Base-by-base conservation (phyloP, 2,113 vertebrate genomes). In the Macaca mulatta region DNA sequence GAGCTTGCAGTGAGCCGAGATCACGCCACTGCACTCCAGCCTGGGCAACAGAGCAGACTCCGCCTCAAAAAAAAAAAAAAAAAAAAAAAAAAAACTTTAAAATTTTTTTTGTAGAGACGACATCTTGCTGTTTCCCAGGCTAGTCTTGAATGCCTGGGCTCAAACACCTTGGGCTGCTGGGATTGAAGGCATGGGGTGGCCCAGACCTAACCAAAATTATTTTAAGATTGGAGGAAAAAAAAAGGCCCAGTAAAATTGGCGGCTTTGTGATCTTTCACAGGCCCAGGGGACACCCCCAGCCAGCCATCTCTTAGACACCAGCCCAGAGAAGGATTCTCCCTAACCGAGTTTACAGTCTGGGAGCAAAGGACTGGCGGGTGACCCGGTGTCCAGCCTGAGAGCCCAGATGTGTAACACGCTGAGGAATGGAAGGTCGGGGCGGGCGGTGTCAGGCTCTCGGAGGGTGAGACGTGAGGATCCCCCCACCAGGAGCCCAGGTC, bases 341-440 rank as follows among this genome's bases (percentile, higher is more conserved):
- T 59, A 13, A 45, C 25, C 1, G 38, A 45, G 40, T n/a, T 61
- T 4, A 12, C 75, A 43, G 17, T 35, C 35, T 77, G 59, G 12
- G 22, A 45, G 72, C 78, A 14, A 35, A 61, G 75, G 45, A 52
- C 75, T 11, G 9, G 57, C 13, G 3, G 57, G 43, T 10, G 61
- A 35, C 40, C 1, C 1, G 1, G 38, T 2, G 1, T 20, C 27
- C 8, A 11, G 52, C 50, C 40, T 3, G 5, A 11, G 45, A 18
- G 55, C 40, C 32, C 61, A 11, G 10, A 48, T 8, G 9, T 13
- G 14, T 20, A n/a, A 52, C n/a, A 11, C 1, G 23, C 43, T 50
- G 25, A 82, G 7, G 17, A 17, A 16, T 64, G 7, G 25, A 30
- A 55, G 32, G 59, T 25, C 12, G 40, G 38, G 38, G 72, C 2